A percentile compares a stretch with the other conserved stretches of the same genome.
Evolutionary conservation across 2,113 vertebrate genomes (phyloP).

Genomic region (Aptenodytes forsteri): DNA sequence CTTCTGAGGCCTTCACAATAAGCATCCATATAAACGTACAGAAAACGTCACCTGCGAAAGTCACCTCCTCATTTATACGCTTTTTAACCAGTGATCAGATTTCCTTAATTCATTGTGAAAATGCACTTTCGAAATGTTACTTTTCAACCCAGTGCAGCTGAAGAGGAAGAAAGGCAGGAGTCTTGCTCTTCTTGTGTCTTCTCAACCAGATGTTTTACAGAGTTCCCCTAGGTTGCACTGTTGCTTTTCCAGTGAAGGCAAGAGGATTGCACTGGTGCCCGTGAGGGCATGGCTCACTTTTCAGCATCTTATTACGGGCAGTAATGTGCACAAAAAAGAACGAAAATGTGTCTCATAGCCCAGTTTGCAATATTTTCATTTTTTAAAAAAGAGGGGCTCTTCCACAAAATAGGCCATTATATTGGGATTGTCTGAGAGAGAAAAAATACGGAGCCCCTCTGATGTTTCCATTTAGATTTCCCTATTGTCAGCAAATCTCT

Average conservation of each 20-base stretch:
- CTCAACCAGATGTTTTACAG: neutral
- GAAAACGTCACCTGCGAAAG: neutral
- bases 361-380: neutral
- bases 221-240: constrained; percentile 27
- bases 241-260: constrained; percentile 23
- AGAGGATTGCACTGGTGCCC: neutral
- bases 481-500: neutral
- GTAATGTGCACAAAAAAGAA: neutral
- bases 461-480: neutral
- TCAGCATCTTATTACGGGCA: neutral
- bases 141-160: neutral
- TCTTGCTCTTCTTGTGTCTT: neutral
- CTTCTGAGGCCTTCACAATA: neutral
- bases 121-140: neutral
- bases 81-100: neutral
- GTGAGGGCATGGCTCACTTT: neutral
- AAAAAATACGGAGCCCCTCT: neutral
- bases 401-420: neutral
- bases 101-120: neutral
- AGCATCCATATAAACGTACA: neutral
- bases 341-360: neutral
- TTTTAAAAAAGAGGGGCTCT: neutral
- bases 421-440: neutral
- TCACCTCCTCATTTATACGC: neutral
- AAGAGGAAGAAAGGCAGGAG: neutral